A percentile compares a stretch with the other conserved stretches of the same genome.
Evolutionary conservation across 2,113 vertebrate species (phyloP).

Genomic region (Mus musculus): DNA sequence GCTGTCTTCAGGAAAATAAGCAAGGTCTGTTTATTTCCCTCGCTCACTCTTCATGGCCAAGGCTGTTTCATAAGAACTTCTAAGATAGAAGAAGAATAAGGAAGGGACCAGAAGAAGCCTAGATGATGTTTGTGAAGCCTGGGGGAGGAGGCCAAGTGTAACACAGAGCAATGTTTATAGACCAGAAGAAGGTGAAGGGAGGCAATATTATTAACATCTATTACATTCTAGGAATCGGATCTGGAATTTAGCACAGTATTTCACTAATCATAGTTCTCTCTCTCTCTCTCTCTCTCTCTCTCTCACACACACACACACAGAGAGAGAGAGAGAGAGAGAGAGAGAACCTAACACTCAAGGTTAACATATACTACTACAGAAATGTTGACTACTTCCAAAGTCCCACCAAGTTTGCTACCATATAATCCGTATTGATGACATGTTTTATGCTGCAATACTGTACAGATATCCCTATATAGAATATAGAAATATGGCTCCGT

Average conservation of each 20-base stretch:
- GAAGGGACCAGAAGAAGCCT: not conserved
- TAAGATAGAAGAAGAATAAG: not conserved
- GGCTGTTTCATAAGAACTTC: not conserved
- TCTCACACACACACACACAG: not conserved
- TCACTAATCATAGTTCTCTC: not conserved
- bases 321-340: no score
- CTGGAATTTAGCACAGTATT: not conserved
- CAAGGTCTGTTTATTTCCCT: not conserved
- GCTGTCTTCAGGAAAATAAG: not conserved
- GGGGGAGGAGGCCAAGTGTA: not conserved
- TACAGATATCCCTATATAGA: not conserved
- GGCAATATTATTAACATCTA: no score
- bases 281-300: no score
- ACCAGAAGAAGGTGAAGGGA: not conserved
- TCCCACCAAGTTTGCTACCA: not conserved
- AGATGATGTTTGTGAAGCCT: not conserved
- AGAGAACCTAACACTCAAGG: not conserved
- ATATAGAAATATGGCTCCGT: not conserved
- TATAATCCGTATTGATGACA: not conserved
- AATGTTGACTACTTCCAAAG: not conserved
- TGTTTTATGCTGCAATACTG: not conserved
- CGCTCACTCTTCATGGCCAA: not conserved
- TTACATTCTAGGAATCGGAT: not conserved
- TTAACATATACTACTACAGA: not conserved
- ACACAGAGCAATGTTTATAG: not conserved